Percentiles rank a stretch among this genome's conserved stretches.
These are phyloP conservation scores for Heliocidaris erythrogramma DNA, from an alignment of 35 echinoderm and acorn worm species.

Conservation along the genomic window DNA sequence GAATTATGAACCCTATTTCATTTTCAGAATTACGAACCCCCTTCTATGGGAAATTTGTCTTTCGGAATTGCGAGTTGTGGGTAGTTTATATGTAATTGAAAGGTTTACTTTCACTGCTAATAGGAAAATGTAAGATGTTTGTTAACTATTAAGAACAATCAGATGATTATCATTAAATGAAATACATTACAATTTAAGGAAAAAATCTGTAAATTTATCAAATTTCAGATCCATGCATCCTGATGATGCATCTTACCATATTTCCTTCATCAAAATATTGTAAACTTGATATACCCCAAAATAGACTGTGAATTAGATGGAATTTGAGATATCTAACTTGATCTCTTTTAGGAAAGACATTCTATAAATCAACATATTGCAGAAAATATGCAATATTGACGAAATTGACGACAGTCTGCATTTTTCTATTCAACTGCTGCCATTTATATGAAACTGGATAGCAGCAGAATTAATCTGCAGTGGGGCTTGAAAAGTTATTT, in stretches of 20 bases:
- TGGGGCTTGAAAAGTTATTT: background rate
- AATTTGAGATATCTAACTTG: background rate
- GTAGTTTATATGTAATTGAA: too few relatives aligned
- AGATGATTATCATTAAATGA: background rate
- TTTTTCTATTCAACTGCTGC: background rate
- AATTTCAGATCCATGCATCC: background rate
- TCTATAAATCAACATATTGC: background rate
- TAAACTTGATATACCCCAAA: background rate
- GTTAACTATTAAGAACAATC: background rate
- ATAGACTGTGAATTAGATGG: background rate
- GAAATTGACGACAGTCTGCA: background rate
- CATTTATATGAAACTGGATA: background rate
- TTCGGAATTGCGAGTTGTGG: too few relatives aligned
- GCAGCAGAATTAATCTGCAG: background rate
- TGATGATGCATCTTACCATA: background rate
- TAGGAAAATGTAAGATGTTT: too few relatives aligned
- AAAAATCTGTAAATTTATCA: background rate
- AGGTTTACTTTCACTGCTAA: too few relatives aligned
- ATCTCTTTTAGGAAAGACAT: background rate
- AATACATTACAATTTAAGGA: background rate
- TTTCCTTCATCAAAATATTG: background rate
- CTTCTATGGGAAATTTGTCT: too few relatives aligned
- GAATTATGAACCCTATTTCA: too few relatives aligned
- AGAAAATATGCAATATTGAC: background rate
- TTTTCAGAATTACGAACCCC: too few relatives aligned